Base-by-base conservation (phyloP, 2,113 vertebrate genomes). In the Pimephales promelas region DNA sequence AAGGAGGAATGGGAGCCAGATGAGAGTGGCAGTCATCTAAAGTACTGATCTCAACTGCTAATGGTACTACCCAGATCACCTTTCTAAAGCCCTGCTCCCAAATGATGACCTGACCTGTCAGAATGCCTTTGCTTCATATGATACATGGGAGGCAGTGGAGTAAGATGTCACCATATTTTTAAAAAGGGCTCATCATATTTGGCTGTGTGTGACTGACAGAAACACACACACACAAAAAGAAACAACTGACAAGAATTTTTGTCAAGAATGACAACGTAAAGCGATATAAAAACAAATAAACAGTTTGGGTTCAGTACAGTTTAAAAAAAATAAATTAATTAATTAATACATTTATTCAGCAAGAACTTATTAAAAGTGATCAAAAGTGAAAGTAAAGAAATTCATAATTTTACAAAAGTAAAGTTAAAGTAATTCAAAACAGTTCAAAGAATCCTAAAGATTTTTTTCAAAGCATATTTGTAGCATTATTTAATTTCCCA, bases 91-190 rank as follows among this genome's bases (percentile, higher is more conserved):
- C 34, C 13, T 16, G 54, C 24, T 43, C 75, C 5, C 75, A 77
- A 43, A 76, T 76, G 49, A 77, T 59, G 28, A 56, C 49, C 73
- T 61, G n/a, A 76, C 28, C 28, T 57, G 52, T 43, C 56, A 26
- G 13, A 78, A n/a, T 18, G 34, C 34, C n/a, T 22, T 20, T 11
- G 28, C 20, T 36, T 57, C 31, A 36, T 24, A 10, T 57, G 74
- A 76, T n/a, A 36, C 20, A 56, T 22, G 20, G 18, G 24, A 31
- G 26, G 36, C 64, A 40, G 31, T 36, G 34, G 34, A 36, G 34
- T 40, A 70, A 40, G 10, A 70, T 11, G 40, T 47, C 11, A 14
- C n/a, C 68, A 45, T 45, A 45, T 72, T 66, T 64, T 66, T 66
- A 40, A 43, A 24, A 72, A 47, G 13, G 68, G 40, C 13, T 22